phyloP scores from a whole-genome alignment of 2,113 vertebrate genomes.

The Oncorhynchus masou region DNA sequence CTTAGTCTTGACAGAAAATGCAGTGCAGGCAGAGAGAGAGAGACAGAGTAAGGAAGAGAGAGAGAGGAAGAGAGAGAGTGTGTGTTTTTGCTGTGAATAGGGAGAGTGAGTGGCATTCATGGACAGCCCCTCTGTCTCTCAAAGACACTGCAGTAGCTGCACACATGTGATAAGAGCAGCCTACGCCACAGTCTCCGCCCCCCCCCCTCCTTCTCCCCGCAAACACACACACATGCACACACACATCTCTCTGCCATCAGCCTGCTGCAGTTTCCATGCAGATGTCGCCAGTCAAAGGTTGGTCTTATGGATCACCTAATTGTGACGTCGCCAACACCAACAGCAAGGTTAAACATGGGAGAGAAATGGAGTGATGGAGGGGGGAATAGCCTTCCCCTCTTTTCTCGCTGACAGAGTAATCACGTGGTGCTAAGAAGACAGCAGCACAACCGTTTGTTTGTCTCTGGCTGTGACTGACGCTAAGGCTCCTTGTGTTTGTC shows the following conservation, averaged over 20 bases:
- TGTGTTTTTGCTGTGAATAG: slow-evolving; percentile 32
- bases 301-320: slow-evolving; percentile 28
- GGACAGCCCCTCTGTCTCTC: slow-evolving; percentile 69
- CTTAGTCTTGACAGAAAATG: slow-evolving; percentile 36
- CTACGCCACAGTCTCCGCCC: slow-evolving; percentile 63
- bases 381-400: slow-evolving; percentile 21
- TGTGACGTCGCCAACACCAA: slow-evolving; percentile 32
- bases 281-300: slow-evolving; percentile 53
- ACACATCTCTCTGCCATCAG: slow-evolving; percentile 27
- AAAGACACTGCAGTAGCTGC: slow-evolving; percentile 75
- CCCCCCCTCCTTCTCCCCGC: slow-evolving; percentile 51
- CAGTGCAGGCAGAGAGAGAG: slow-evolving; percentile 31
- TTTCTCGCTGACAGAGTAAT: slow-evolving; percentile 27
- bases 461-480: slow-evolving; percentile 8
- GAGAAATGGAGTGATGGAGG: slow-evolving; percentile 10
- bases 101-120: slow-evolving; percentile 63
- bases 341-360: slow-evolving; percentile 32
- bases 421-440: slow-evolving; percentile 13
- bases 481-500: slow-evolving; percentile 3
- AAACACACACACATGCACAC: slow-evolving; percentile 26
- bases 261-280: slow-evolving; percentile 40
- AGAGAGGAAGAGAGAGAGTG: slow-evolving; percentile 59
- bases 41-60: slow-evolving; percentile 32
- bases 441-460: background rate
- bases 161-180: slow-evolving; percentile 72